Base-by-base conservation (phyloP, 2,888 invertebrate genomes). In the Rhingia rostrata region DNA sequence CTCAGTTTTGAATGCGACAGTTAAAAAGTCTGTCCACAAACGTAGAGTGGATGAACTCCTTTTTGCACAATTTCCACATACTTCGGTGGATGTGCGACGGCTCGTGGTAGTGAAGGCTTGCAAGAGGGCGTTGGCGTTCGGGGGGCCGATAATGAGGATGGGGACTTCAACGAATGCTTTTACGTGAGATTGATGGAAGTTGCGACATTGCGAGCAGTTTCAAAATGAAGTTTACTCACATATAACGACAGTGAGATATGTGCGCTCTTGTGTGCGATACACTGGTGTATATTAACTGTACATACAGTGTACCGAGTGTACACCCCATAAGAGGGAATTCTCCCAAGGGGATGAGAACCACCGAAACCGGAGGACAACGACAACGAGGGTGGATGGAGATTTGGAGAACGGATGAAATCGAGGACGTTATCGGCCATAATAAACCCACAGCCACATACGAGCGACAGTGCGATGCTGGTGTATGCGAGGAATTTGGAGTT, bases 341-440 rank as follows among this genome's bases (percentile, higher is more conserved):
- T 64, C 69, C 45, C 49, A 49, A 9, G 73, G 72, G 79, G 69
- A 32, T 64, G 79, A 67, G 78, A 67, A 64, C 64, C 49, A 58
- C 70, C 64, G 22, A 80, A 61, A 79, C 54, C 69, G 70, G 56
- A 74, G 39, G 10, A 41, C 41, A 41, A 60, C 60, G 4, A 60
- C 43, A 45, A 56, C 35, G 32, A 83, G 63, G 73, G 83, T 69
- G 74, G 80, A 64, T 45, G 69, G 45, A 39, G 41, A 41, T 22
- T 22, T 41, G 58, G 35, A 47, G 66, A 49, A 63, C 43, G 75
- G 72, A 78, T 82, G 53, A 75, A 80, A 80, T 84, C 84, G 84
- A 80, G 84, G 80, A 84, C 80, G 84, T 84, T 84, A 84, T 84
- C 84, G 84, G 84, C 84, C 84, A 84, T 84, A 84, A 84, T 84